A percentile compares a stretch with the other conserved stretches of the same genome.
Conservation (phyloP, 2,113 vertebrate genomes). For the Ascaphus truei region DNA sequence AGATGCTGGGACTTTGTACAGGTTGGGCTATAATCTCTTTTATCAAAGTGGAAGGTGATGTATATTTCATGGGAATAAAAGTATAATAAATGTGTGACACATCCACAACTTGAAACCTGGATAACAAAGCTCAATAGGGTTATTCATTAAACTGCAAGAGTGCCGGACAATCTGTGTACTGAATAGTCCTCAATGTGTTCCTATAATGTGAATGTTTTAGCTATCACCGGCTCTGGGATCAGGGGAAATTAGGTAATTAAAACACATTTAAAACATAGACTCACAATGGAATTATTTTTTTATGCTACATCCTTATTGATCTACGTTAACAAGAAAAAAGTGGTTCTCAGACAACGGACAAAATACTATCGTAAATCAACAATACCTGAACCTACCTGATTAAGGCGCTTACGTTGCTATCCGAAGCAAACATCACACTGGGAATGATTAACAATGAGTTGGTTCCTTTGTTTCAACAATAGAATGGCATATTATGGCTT, state of each 20-base stretch:
- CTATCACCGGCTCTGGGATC: background rate
- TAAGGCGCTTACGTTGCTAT: background rate
- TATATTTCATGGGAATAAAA: background rate
- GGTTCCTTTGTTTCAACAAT: background rate
- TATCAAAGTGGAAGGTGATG: background rate
- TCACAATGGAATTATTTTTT: background rate
- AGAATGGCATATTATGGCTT: background rate
- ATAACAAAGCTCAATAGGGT: no score
- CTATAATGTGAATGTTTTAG: background rate
- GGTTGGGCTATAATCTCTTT: background rate
- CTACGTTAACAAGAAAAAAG: no score
- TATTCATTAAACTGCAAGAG: no score
- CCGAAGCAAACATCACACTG: background rate
- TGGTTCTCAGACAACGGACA: background rate
- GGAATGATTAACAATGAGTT: background rate
- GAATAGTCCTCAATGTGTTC: no score
- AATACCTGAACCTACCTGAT: background rate
- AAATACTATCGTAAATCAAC: background rate
- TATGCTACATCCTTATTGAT: background rate
- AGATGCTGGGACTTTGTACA: background rate
- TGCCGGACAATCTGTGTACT: no score
- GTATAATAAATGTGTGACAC: background rate
- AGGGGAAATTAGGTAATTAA: background rate
- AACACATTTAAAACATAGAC: background rate
- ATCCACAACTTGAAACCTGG: background rate